These are phyloP conservation scores for Homarus gammarus DNA, from an alignment of 2,888 invertebrate species.

Conservation along the genomic window DNA sequence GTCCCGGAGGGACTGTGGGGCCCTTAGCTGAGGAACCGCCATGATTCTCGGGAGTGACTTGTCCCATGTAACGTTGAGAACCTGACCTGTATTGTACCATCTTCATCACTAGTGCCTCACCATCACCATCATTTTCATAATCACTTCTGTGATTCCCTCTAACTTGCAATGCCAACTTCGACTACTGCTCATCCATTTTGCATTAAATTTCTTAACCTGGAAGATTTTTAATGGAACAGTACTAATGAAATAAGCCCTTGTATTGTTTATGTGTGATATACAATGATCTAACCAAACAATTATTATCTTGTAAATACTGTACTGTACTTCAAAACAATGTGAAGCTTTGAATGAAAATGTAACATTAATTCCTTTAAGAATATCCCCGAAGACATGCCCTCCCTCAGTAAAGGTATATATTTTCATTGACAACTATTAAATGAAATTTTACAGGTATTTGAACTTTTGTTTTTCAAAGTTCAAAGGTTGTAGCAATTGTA, in stretches of 20 bases:
- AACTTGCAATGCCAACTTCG: background rate
- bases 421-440: background rate
- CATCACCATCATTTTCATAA: constrained; percentile 23
- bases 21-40: constrained; percentile 71
- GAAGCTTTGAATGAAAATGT: background rate
- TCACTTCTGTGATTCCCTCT: background rate
- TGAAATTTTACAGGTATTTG: too few relatives aligned
- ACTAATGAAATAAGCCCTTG: background rate
- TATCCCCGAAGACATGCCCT: background rate
- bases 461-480: background rate
- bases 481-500: background rate
- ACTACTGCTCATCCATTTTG: background rate
- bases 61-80: constrained; percentile 75
- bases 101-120: constrained; percentile 60
- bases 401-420: background rate
- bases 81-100: constrained; percentile 68
- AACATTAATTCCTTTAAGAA: background rate
- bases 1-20: constrained; percentile 62
- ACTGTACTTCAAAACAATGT: background rate
- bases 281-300: background rate
- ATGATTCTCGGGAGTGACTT: constrained; percentile 71
- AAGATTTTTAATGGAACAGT: constrained; percentile 21
- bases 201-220: constrained; percentile 2
- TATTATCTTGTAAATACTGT: too few relatives aligned
- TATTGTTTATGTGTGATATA: background rate